Base-by-base conservation (phyloP, 2,797 vertebrate species). In the Hydrolagus colliei region DNA sequence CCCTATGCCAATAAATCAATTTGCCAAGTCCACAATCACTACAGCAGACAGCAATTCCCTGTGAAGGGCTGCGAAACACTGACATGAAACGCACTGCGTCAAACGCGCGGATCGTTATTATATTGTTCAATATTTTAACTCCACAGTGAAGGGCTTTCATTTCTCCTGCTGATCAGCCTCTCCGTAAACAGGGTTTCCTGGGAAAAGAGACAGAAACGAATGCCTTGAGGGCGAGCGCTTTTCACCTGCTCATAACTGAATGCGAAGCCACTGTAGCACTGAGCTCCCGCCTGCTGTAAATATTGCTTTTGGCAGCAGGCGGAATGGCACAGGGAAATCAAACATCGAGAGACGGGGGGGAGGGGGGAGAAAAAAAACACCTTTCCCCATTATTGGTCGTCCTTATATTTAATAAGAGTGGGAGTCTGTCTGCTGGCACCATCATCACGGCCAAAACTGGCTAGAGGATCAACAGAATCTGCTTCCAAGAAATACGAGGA, bases 281-380 rank as follows among this genome's bases (percentile, higher is more conserved):
- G 73, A 32, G 32, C 35, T 62, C 59, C 16, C 14, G 32, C 10
- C 35, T 61, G 22, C 86, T 78, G 86, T 41, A 89, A 90, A 90
- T 86, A 87, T 86, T 87, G 18, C 80, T 87, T 62, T 87, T 90
- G 88, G 90, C 88, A 77, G 14, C 80, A 78, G 86, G 86, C 87
- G 82, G 76, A 79, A 84, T 87, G 88, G 86, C 84, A 63, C 75
- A 88, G 88, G 88, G 91, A 89, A 73, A 89, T 91, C 86, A 85
- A 87, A 87, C 88, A 35, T 12, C 2, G 88, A 87, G 86, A 22
- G 88, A 87, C 78, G 84, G 41, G 41, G 41, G 41, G 41, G 41
- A 52, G 41, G 41, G 41, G 5, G 41, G 88, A 87, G 86, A 22
- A 88, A 87, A 86, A 86, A 63, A 86, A 85, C 77, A 52, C 61